Evolutionary conservation across 2,888 invertebrate genomes (phyloP).

Genomic region (Lamellibrachia satsuma): DNA sequence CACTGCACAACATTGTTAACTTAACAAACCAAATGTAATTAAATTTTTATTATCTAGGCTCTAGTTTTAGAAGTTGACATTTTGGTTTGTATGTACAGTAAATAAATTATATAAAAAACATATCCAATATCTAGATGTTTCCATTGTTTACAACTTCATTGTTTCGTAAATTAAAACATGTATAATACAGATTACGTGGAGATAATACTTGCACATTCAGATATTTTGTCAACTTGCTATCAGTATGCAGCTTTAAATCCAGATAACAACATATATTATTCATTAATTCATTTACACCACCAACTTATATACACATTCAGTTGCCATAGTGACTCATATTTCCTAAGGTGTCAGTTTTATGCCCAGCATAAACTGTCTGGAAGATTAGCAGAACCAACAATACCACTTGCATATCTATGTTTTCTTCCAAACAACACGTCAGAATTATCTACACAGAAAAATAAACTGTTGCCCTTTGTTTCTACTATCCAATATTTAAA

Average conservation of each 20-base stretch:
- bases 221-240: background rate
- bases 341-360: background rate
- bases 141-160: background rate
- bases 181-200: background rate
- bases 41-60: background rate
- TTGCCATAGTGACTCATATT: background rate
- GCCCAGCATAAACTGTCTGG: background rate
- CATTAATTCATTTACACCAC: background rate
- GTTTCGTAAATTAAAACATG: background rate
- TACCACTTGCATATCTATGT: background rate
- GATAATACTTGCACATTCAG: background rate
- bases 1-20: background rate
- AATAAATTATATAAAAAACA: background rate
- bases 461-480: no score
- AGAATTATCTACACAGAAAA: no score
- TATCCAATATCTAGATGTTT: background rate
- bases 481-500: no score
- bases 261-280: background rate
- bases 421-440: no score
- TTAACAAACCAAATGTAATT: background rate
- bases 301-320: background rate
- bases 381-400: background rate
- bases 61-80: background rate
- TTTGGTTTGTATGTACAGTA: background rate
- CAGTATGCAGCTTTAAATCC: background rate